phyloP scores from a whole-genome alignment of 2,888 invertebrate genomes.

The Drosophila acutilabella region DNA sequence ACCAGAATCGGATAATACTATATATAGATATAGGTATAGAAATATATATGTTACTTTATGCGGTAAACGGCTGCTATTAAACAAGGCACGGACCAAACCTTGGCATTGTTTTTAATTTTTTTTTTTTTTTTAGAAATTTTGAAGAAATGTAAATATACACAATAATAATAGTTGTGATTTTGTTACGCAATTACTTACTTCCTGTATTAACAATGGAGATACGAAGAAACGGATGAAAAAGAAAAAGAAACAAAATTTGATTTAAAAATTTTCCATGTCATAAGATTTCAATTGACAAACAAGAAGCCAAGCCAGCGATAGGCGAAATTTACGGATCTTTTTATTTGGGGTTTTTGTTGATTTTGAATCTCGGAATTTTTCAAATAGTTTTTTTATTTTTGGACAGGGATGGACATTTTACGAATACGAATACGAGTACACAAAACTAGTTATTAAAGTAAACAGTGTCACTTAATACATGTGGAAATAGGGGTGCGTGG shows the following conservation, averaged over 20 bases:
- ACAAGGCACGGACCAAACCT: constrained; percentile 12
- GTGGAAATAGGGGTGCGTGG: not conserved
- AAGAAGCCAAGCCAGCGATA: constrained; percentile 79
- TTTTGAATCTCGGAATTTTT: constrained; percentile 46
- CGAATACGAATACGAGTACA: constrained; percentile 26
- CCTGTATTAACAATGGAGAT: constrained; percentile 83
- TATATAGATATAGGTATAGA: too few species aligned
- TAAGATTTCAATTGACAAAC: constrained; percentile 61
- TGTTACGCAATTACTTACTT: constrained; percentile 83
- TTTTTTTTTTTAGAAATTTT: not conserved
- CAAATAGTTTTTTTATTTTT: constrained; percentile 51
- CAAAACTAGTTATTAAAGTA: constrained; percentile 12
- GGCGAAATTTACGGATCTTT: constrained; percentile 61
- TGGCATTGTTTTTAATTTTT: not conserved
- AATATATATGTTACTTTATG: not conserved
- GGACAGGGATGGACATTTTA: constrained; percentile 55
- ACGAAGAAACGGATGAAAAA: constrained; percentile 63
- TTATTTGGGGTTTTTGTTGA: constrained; percentile 31
- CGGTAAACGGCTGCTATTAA: constrained; percentile 15
- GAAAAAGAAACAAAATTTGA: constrained; percentile 65
- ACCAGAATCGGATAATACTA: not conserved
- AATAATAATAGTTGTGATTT: constrained; percentile 24
- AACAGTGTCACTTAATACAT: constrained; percentile 5
- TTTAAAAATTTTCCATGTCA: constrained; percentile 66
- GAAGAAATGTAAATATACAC: not conserved